Percentiles rank a stretch among this genome's conserved stretches.
Conservation (phyloP, 2,113 vertebrate genomes). For the Atlantisia rogersi region DNA sequence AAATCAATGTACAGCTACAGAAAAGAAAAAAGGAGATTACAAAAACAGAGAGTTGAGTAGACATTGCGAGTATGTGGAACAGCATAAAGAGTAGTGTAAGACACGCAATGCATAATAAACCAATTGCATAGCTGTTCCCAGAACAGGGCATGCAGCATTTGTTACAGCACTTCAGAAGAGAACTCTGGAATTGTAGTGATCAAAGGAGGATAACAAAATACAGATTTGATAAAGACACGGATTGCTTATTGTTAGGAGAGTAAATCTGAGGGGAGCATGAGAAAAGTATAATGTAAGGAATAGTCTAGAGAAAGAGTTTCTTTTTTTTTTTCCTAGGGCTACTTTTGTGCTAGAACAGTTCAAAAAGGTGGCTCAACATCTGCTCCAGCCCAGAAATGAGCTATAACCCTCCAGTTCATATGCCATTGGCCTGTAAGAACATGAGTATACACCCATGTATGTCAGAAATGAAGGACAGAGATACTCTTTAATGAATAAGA, state of each 20-base stretch:
- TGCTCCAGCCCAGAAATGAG: not conserved
- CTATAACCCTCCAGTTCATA: not conserved
- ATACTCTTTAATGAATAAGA: not conserved
- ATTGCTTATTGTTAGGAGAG: not conserved
- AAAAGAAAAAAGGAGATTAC: not conserved
- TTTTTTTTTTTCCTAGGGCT: not conserved
- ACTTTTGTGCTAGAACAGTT: not conserved
- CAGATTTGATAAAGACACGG: conserved; percentile 10
- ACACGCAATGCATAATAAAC: conserved; percentile 6
- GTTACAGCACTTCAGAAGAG: conserved; percentile 4
- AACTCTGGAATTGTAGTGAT: not conserved
- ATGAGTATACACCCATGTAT: not conserved
- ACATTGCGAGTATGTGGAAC: not conserved
- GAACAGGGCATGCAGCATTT: not conserved
- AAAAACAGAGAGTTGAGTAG: not conserved
- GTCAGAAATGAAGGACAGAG: not conserved
- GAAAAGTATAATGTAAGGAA: not conserved
- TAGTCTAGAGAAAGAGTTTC: not conserved
- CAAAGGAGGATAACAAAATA: conserved; percentile 17
- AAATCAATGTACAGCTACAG: not conserved
- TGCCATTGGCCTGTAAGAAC: not conserved
- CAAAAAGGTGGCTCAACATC: not conserved
- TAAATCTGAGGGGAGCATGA: not conserved
- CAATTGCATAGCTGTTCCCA: not conserved
- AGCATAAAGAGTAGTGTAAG: conserved; percentile 3